Percentiles rank a stretch among this genome's conserved stretches.
phyloP scores from a whole-genome alignment of 2,888 invertebrate species.

The Zaprionus lineosus region DNA sequence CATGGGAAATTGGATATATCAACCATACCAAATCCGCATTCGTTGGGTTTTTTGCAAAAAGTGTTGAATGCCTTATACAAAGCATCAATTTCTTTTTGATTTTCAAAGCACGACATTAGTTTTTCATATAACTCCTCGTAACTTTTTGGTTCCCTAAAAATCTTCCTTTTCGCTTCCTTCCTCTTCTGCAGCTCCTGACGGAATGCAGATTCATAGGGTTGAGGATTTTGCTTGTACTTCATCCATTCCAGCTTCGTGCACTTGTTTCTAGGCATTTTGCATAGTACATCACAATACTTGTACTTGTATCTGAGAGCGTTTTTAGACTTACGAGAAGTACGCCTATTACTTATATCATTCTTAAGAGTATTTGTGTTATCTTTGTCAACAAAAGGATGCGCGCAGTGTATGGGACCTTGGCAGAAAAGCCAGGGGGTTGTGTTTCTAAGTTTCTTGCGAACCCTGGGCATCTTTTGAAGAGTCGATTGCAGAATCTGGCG shows the following conservation, averaged over 20 bases:
- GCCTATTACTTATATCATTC: too few species aligned
- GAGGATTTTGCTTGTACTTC: conserved; percentile 34
- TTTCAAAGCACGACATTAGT: conserved; percentile 42
- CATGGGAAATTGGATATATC: too few species aligned
- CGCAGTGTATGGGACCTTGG: too few species aligned
- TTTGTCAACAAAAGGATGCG: conserved; percentile 31
- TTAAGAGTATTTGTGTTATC: conserved; percentile 15
- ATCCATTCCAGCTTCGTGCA: conserved; percentile 53
- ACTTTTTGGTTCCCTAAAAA: conserved; percentile 35
- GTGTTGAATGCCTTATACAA: too few species aligned
- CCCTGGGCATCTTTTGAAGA: conserved; percentile 48
- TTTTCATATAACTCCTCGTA: conserved; percentile 57
- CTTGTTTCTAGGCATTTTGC: conserved; percentile 26
- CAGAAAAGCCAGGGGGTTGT: conserved; percentile 34
- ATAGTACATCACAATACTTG: conserved; percentile 37
- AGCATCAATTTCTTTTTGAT: too few species aligned
- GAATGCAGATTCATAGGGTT: conserved; percentile 12
- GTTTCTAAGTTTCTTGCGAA: conserved; percentile 23
- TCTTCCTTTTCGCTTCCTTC: not conserved
- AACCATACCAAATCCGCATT: too few species aligned
- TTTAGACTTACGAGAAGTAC: conserved; percentile 15
- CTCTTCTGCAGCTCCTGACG: conserved; percentile 6
- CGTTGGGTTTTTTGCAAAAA: too few species aligned
- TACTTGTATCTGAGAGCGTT: conserved; percentile 24
- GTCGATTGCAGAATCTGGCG: conserved; percentile 20